These are phyloP conservation scores for Oryzias curvinotus DNA, from an alignment of 2,113 vertebrate genomes.

Conservation along the genomic window DNA sequence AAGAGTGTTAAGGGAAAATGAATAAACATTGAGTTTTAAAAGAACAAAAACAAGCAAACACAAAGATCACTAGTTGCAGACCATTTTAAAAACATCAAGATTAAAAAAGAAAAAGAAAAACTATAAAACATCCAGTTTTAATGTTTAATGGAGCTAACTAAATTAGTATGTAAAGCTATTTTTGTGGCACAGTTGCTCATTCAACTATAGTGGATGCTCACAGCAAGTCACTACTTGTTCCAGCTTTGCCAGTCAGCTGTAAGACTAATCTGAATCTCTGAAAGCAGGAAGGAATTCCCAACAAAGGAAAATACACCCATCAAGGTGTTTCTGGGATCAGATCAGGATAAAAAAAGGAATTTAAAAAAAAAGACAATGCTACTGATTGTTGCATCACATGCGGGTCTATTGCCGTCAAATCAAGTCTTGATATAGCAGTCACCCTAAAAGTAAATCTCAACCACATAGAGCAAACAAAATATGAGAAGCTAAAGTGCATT, in stretches of 20 bases:
- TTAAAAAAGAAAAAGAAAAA: constrained; percentile 22
- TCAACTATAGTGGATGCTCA: constrained; percentile 47
- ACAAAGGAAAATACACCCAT: constrained; percentile 12
- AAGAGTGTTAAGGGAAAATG: no score
- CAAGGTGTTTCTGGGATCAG: constrained; percentile 22
- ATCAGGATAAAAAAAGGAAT: background rate
- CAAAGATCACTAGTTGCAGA: no score
- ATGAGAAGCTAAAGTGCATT: constrained; percentile 61
- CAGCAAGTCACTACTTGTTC: constrained; percentile 42
- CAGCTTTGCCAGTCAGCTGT: constrained; percentile 22
- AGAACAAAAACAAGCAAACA: no score
- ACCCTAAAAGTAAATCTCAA: constrained; percentile 55
- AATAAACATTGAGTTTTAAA: no score
- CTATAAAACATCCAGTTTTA: background rate
- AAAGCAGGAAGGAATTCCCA: constrained; percentile 31
- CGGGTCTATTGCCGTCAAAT: constrained; percentile 51
- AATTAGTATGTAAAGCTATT: constrained; percentile 36
- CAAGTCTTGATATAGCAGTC: constrained; percentile 47
- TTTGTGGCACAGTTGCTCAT: constrained; percentile 24
- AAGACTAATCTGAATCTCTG: constrained; percentile 35
- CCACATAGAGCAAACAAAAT: constrained; percentile 64
- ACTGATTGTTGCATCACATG: constrained; percentile 36
- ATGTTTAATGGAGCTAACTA: constrained; percentile 20
- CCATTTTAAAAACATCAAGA: constrained; percentile 36
- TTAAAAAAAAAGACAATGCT: constrained; percentile 9